These are phyloP conservation scores for Fragum sueziense DNA, from an alignment of 2,888 invertebrate species.

Conservation along the genomic window DNA sequence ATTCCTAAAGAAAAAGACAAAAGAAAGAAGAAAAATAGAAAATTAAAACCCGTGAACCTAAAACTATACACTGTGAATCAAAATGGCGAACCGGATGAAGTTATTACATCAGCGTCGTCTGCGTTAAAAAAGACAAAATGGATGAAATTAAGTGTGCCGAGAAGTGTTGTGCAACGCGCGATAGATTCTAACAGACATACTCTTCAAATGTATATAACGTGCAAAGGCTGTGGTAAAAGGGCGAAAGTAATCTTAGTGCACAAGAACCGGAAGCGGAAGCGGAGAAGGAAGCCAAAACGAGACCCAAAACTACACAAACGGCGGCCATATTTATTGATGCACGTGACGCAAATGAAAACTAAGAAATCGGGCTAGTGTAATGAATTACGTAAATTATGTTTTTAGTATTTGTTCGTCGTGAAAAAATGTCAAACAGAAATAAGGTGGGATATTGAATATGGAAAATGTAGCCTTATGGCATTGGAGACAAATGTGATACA, in stretches of 20 bases:
- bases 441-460: too few relatives aligned
- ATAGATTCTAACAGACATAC: slow-evolving; percentile 40
- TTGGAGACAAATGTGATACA: too few relatives aligned
- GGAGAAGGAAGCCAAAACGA: background rate
- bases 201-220: slow-evolving; percentile 43
- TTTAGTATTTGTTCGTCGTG: too few relatives aligned
- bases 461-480: too few relatives aligned
- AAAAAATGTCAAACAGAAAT: too few relatives aligned
- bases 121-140: slow-evolving; percentile 52
- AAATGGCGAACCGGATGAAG: slow-evolving; percentile 33
- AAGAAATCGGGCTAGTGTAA: too few relatives aligned
- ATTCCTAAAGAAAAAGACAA: slow-evolving; percentile 12
- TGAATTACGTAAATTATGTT: too few relatives aligned
- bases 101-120: slow-evolving; percentile 42
- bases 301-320: slow-evolving; percentile 18
- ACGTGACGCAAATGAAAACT: background rate
- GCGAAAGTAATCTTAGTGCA: slow-evolving; percentile 46
- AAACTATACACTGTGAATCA: slow-evolving; percentile 36
- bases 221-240: slow-evolving; percentile 49
- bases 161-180: slow-evolving; percentile 40
- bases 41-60: slow-evolving; percentile 15
- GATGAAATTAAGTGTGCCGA: slow-evolving; percentile 50
- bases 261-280: slow-evolving; percentile 33
- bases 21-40: background rate
- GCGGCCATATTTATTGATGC: slow-evolving; percentile 9